Evolutionary conservation across 2,888 invertebrate genomes (phyloP).

Genomic region (Drosophila vallismaia): DNA sequence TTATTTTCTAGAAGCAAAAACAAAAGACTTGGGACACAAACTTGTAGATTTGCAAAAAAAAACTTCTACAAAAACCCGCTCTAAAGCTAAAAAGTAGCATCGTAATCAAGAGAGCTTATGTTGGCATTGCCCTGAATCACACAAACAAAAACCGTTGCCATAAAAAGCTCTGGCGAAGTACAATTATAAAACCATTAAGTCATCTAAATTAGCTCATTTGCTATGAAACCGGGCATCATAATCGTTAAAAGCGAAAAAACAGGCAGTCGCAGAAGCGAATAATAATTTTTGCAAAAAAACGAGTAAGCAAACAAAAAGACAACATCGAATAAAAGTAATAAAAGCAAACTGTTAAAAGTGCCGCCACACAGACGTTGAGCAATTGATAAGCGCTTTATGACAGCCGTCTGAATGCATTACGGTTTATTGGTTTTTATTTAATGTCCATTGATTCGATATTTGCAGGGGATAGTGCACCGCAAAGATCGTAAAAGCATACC

Average conservation of each 20-base stretch:
- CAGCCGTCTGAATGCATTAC: constrained; percentile 32
- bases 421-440: constrained; percentile 27
- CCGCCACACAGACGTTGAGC: constrained; percentile 46
- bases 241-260: constrained; percentile 56
- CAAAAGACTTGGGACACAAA: constrained; percentile 33
- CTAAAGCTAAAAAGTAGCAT: constrained; percentile 14
- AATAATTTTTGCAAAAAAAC: constrained; percentile 39
- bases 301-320: constrained; percentile 25
- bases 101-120: constrained; percentile 6
- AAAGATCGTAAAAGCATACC: constrained; percentile 27
- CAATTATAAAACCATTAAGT: constrained; percentile 74
- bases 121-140: constrained; percentile 17
- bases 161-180: constrained; percentile 50
- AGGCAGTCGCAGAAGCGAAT: constrained; percentile 39
- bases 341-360: constrained; percentile 48
- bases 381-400: constrained; percentile 65
- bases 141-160: constrained; percentile 23
- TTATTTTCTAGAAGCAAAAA: constrained; percentile 37
- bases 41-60: constrained; percentile 9
- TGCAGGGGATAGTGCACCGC: constrained; percentile 21
- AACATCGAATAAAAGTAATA: constrained; percentile 46
- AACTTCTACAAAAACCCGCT: constrained; percentile 16
- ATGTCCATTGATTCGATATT: constrained; percentile 38
- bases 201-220: constrained; percentile 72
- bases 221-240: constrained; percentile 62